Evolutionary conservation across 2,888 invertebrate species (phyloP).

Genomic region (Tetrapedia diversipes): DNA sequence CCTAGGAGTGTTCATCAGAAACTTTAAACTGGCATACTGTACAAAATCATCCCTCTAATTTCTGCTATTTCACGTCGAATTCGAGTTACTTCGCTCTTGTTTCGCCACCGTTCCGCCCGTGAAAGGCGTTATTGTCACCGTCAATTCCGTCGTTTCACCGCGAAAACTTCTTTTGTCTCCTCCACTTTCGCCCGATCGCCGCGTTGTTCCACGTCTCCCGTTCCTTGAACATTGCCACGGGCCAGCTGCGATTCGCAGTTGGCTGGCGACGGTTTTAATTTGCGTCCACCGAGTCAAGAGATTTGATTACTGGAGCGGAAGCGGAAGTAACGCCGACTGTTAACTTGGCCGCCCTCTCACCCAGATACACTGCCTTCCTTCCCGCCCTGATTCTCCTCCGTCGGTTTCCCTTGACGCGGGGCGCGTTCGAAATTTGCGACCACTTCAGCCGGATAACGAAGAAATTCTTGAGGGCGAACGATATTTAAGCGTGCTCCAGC

Average conservation of each 20-base stretch:
- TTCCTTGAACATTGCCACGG: not conserved
- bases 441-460: conserved; percentile 7
- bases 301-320: conserved; percentile 79
- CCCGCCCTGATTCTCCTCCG: conserved; percentile 10
- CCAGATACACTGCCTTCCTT: conserved; percentile 29
- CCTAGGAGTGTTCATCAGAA: too few species aligned
- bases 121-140: not conserved
- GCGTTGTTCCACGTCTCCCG: not conserved
- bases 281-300: conserved; percentile 74
- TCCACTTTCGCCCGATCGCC: not conserved
- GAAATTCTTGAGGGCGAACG: conserved; percentile 8
- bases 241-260: conserved; percentile 34
- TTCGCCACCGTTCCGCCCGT: not conserved
- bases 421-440: conserved; percentile 34
- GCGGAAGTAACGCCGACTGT: conserved; percentile 75
- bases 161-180: not conserved
- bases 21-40: not conserved
- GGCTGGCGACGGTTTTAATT: conserved; percentile 72
- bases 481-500: too few species aligned
- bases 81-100: not conserved
- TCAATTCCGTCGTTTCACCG: not conserved
- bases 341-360: conserved; percentile 54
- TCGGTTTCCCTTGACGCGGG: conserved; percentile 21
- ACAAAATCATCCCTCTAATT: not conserved
- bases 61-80: not conserved